Evolutionary conservation across 2,888 invertebrate species (phyloP).

Genomic region (Drosophila robusta): DNA sequence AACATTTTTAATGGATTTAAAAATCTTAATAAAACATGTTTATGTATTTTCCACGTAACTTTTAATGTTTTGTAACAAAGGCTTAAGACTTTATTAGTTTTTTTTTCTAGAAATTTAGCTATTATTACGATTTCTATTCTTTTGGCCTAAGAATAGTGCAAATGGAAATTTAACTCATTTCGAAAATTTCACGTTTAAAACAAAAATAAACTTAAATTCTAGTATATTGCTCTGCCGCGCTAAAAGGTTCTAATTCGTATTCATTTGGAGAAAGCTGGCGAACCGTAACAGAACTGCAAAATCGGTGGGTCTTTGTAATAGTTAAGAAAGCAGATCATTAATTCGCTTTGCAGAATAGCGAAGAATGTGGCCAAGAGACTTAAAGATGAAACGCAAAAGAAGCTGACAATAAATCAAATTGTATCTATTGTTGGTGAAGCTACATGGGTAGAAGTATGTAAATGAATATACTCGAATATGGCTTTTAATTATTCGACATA

Average conservation of each 20-base stretch:
- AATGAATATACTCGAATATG: slow-evolving; percentile 40
- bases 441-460: slow-evolving; percentile 40
- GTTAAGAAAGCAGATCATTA: slow-evolving; percentile 53
- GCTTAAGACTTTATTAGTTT: neutral
- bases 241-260: slow-evolving; percentile 38
- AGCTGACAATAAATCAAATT: slow-evolving; percentile 66
- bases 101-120: neutral
- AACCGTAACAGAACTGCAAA: slow-evolving; percentile 30
- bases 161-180: neutral
- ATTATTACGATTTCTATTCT: slow-evolving; percentile 7
- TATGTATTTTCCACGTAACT: neutral
- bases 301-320: slow-evolving; percentile 32
- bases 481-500: slow-evolving; percentile 59
- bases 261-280: slow-evolving; percentile 51
- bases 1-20: neutral
- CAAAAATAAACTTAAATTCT: neutral
- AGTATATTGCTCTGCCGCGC: slow-evolving; percentile 12
- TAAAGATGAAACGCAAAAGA: slow-evolving; percentile 27
- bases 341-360: slow-evolving; percentile 30
- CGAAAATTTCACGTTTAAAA: neutral
- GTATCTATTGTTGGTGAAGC: slow-evolving; percentile 55
- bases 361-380: slow-evolving; percentile 12
- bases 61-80: neutral
- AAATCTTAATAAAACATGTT: neutral
- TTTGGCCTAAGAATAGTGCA: neutral